Evolutionary conservation across 2,888 invertebrate genomes (phyloP).

Genomic region (Drosophila sordidula): DNA sequence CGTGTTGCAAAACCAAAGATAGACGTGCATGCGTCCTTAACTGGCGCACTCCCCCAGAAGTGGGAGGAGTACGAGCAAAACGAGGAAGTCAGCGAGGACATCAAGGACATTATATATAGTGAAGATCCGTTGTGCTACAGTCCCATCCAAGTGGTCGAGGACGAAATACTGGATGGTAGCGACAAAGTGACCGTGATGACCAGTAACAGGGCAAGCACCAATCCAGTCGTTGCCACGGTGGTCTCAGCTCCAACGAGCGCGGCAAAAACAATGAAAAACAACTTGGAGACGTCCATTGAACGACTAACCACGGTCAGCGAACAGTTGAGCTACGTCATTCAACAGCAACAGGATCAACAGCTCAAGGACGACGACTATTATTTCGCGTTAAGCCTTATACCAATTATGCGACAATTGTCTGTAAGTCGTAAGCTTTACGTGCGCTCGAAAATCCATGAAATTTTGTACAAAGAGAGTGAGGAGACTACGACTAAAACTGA

Average conservation of each 20-base stretch:
- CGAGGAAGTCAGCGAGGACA: slow-evolving; percentile 67
- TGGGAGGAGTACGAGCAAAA: slow-evolving; percentile 73
- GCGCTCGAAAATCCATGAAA: slow-evolving; percentile 68
- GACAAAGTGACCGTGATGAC: slow-evolving; percentile 61
- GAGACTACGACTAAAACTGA: slow-evolving; percentile 34
- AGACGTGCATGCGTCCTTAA: slow-evolving; percentile 32
- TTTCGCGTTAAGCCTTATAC: slow-evolving; percentile 66
- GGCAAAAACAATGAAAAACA: slow-evolving; percentile 67
- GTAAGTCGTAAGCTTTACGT: slow-evolving; percentile 66
- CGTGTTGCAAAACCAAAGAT: slow-evolving; percentile 68
- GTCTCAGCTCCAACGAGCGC: slow-evolving; percentile 49
- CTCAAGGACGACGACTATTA: slow-evolving; percentile 69
- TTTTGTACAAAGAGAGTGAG: slow-evolving; percentile 67
- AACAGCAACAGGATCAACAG: slow-evolving; percentile 67
- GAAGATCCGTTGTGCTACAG: slow-evolving; percentile 71
- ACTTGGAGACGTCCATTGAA: slow-evolving; percentile 67
- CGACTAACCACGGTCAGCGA: slow-evolving; percentile 64
- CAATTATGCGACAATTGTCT: slow-evolving; percentile 64
- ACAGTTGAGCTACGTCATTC: slow-evolving; percentile 65
- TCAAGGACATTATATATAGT: slow-evolving; percentile 70
- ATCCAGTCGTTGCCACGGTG: slow-evolving; percentile 63
- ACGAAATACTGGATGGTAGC: slow-evolving; percentile 54
- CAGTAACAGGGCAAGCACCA: slow-evolving; percentile 20
- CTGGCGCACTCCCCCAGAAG: slow-evolving; percentile 68
- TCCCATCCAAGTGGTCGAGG: slow-evolving; percentile 70